phyloP scores from a whole-genome alignment of 2,888 invertebrate genomes.

The Craniophora ligustri region DNA sequence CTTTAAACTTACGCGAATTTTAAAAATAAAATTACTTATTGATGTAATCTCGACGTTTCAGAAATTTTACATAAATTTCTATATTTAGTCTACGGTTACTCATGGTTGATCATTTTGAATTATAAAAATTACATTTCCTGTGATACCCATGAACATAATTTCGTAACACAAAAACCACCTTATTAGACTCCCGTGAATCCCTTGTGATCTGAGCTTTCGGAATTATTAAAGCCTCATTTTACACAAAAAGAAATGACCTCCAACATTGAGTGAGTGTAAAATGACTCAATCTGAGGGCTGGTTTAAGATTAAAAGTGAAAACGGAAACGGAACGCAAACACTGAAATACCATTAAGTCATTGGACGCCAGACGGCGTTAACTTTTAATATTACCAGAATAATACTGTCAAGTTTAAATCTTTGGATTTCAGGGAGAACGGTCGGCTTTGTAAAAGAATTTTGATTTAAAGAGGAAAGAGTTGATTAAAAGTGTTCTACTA shows the following conservation, averaged over 20 bases:
- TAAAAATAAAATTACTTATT: too few species aligned
- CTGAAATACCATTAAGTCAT: constrained; percentile 83
- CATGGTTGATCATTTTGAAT: too few species aligned
- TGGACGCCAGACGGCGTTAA: constrained; percentile 67
- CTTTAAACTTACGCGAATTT: too few species aligned
- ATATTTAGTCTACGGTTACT: too few species aligned
- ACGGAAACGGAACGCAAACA: constrained; percentile 79
- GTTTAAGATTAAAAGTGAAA: constrained; percentile 74
- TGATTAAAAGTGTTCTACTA: constrained; percentile 44
- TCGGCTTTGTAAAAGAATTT: constrained; percentile 47
- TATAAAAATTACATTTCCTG: too few species aligned
- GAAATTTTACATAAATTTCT: too few species aligned
- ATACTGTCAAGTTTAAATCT: constrained; percentile 61
- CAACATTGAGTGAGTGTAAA: constrained; percentile 55
- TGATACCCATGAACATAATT: too few species aligned
- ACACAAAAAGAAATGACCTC: constrained; percentile 58
- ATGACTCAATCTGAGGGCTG: constrained; percentile 58
- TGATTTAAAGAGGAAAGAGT: constrained; percentile 47
- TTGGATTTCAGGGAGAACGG: constrained; percentile 48
- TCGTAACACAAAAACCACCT: constrained; percentile 23
- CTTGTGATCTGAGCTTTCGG: constrained; percentile 48
- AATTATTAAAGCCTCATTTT: constrained; percentile 55
- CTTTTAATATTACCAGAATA: constrained; percentile 75
- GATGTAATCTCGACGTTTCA: too few species aligned
- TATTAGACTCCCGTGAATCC: constrained; percentile 32